Evolutionary conservation across 2,888 invertebrate species (phyloP), one percentile per base, ranked within the genome.

Genomic region (Dicycla oo): DNA sequence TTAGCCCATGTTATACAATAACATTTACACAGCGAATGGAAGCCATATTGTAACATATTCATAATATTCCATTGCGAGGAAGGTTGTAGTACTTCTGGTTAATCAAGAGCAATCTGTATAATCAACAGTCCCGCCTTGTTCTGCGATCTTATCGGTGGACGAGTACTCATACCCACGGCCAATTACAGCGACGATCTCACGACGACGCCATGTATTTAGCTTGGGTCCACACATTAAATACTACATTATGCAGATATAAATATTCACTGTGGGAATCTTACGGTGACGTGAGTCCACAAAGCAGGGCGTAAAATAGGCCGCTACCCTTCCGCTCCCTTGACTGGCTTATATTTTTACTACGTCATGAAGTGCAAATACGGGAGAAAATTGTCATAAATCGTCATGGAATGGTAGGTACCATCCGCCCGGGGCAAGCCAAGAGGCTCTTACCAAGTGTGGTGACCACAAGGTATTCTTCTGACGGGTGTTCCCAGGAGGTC

Each of bases 31-130:
- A 56, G 20, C 51, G n/a, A 51, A 30, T 51, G 49, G 54, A 45
- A 53, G 70, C 45, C 43, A 56, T 66, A 57, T 43, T 58, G 51
- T 69, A 54, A 30, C 51, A 43, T 53, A 78, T 58, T 79, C 62
- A 79, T 83, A 82, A 79, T 79, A 79, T 60, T 54, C 83, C 79
- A 66, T 38, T 57, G 60, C 65, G 26, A 53, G n/a, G 58, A 73
- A 67, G 60, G 80, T 73, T 78, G 72, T 18, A 43, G 68, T 80
- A 73, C 56, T 68, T 64, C 61, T 83, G 34, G 80, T 68, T 69
- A 82, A 85, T 82, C 73, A 80, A 79, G 83, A 82, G 69, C 69
- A 83, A 83, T 85, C 65, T 73, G 81, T 74, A 57, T 73, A 74
- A 85, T 80, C 68, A 85, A 76, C 72, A 74, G 83, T 13, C 56